These are phyloP conservation scores for Aplocera efformata DNA, from an alignment of 2,888 invertebrate genomes.

Conservation along the genomic window DNA sequence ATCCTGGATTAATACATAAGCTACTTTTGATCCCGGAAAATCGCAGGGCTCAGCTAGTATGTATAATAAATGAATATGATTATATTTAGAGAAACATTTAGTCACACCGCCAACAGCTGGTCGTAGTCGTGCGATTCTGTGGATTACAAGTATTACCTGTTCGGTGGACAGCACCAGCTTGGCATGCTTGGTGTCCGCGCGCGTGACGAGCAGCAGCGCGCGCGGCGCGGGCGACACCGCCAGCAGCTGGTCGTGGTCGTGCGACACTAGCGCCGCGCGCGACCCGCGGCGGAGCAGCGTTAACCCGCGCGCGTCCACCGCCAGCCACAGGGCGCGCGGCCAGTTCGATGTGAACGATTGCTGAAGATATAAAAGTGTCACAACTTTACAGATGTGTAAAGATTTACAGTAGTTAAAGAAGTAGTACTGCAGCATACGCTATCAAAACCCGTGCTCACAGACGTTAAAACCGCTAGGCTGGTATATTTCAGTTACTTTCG, in stretches of 20 bases:
- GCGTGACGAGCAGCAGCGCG: slow-evolving; percentile 95
- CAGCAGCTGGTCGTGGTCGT: slow-evolving; percentile 93
- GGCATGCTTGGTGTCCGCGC: slow-evolving; percentile 94
- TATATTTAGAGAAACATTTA: too few relatives aligned
- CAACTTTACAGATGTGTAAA: background rate
- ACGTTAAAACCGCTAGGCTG: too few relatives aligned
- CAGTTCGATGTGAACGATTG: slow-evolving; percentile 98
- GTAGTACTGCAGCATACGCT: too few relatives aligned
- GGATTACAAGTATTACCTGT: slow-evolving; percentile 79
- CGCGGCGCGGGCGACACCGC: slow-evolving; percentile 96
- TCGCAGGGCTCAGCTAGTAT: too few relatives aligned
- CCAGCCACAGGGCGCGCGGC: slow-evolving; percentile 95
- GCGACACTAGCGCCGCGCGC: slow-evolving; percentile 93
- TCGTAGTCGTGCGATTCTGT: background rate
- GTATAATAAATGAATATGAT: too few relatives aligned
- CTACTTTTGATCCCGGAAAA: too few relatives aligned
- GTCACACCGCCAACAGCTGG: too few relatives aligned
- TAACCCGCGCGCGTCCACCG: slow-evolving; percentile 94
- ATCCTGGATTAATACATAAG: too few relatives aligned
- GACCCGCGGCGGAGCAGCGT: slow-evolving; percentile 94
- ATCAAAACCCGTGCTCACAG: too few relatives aligned
- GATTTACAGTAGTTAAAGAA: too few relatives aligned
- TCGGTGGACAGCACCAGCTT: slow-evolving; percentile 96
- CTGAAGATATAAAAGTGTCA: slow-evolving; percentile 58
- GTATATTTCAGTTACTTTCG: too few relatives aligned